Evolutionary conservation across 53 echinoderm and acorn worm species (phyloP).

Genomic region (Paracentrotus lividus): DNA sequence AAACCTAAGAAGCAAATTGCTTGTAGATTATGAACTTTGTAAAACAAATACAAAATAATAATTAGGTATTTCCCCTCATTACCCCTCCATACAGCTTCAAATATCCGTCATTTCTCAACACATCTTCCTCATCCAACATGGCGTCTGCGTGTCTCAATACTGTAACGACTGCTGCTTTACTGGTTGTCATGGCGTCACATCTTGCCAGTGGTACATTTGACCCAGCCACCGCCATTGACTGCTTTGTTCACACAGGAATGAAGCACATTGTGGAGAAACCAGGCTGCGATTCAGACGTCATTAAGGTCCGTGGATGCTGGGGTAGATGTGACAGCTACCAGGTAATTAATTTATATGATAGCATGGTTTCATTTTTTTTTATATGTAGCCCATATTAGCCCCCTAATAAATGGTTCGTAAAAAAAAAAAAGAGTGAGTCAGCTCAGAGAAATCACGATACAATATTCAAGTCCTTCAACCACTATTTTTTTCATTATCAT

Average conservation of each 20-base stretch:
- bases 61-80: background rate
- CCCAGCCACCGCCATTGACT: slow-evolving; percentile 86
- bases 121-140: slow-evolving; percentile 18
- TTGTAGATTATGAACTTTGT: no score
- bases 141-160: slow-evolving; percentile 1
- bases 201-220: slow-evolving; percentile 70
- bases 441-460: no score
- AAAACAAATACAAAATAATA: no score
- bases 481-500: no score
- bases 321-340: slow-evolving; percentile 93
- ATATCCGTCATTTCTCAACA: background rate
- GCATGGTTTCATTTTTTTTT: background rate
- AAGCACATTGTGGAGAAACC: slow-evolving; percentile 81
- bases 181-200: slow-evolving; percentile 62
- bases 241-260: slow-evolving; percentile 95
- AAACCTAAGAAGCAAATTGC: no score
- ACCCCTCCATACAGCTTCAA: background rate
- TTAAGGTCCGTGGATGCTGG: slow-evolving; percentile 88
- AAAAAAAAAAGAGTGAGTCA: no score
- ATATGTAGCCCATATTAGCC: background rate
- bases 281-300: slow-evolving; percentile 83
- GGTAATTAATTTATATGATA: slow-evolving; percentile 70
- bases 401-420: no score
- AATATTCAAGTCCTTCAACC: no score
- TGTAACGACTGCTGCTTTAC: slow-evolving; percentile 10